Evolutionary conservation across 2,797 vertebrate species (phyloP).

Genomic region (Pangasius macronema): DNA sequence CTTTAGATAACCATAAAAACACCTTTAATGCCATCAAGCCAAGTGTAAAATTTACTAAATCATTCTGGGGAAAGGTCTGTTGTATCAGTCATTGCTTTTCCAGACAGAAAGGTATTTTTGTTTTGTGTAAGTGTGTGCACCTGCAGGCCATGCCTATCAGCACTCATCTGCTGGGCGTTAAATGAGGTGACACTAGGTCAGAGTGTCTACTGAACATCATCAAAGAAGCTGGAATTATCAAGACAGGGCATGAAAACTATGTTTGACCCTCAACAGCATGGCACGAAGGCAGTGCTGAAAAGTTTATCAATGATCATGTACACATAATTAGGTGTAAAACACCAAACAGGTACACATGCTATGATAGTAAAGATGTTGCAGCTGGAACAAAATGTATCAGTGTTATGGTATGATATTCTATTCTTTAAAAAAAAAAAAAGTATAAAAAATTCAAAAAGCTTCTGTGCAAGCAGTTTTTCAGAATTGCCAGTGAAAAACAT

Average conservation of each 20-base stretch:
- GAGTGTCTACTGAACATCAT: conserved; percentile 30
- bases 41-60: conserved; percentile 1
- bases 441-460: neutral
- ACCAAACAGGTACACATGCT: neutral
- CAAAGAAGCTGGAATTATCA: conserved; percentile 8
- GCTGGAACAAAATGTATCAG: neutral
- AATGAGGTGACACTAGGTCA: conserved; percentile 31
- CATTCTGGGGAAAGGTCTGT: neutral
- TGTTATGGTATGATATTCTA: neutral
- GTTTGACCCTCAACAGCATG: neutral
- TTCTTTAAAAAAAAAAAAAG: too few species aligned
- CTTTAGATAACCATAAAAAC: neutral
- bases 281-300: neutral
- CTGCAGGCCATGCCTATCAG: conserved; percentile 61
- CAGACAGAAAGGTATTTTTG: neutral
- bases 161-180: conserved; percentile 63
- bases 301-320: neutral
- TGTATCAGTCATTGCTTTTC: neutral
- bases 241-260: conserved; percentile 1
- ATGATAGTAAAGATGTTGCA: neutral
- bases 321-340: neutral
- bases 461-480: neutral
- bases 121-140: conserved; percentile 53
- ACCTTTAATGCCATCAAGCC: neutral
- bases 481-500: conserved; percentile 8